Percentiles rank a stretch among this genome's conserved stretches.
Evolutionary conservation across 2,888 invertebrate genomes (phyloP).

Genomic region (Diaperis boleti): DNA sequence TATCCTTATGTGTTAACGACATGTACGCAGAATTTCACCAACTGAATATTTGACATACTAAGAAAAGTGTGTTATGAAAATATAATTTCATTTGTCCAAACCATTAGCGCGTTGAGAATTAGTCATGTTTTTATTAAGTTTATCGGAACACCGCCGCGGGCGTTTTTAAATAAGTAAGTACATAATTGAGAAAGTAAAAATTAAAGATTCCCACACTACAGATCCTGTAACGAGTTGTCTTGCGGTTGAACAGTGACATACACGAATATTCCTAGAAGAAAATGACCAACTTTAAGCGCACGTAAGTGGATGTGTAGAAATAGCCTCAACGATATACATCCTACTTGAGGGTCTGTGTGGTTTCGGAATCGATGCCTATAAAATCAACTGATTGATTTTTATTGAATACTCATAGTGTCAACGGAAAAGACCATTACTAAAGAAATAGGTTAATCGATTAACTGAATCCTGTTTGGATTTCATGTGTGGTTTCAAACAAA

Average conservation of each 20-base stretch:
- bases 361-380: no score
- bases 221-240: constrained; percentile 40
- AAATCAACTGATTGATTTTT: not conserved
- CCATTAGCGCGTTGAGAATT: constrained; percentile 49
- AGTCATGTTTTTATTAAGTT: constrained; percentile 50
- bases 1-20: not conserved
- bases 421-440: not conserved
- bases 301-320: no score
- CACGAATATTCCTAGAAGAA: constrained; percentile 16
- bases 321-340: no score
- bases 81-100: constrained; percentile 47
- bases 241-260: constrained; percentile 23
- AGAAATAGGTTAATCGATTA: not conserved
- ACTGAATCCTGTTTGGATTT: not conserved
- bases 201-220: constrained; percentile 49
- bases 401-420: not conserved
- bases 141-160: constrained; percentile 45
- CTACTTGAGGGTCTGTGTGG: no score
- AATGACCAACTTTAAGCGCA: constrained; percentile 2
- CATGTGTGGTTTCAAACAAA: no score
- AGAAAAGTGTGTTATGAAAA: constrained; percentile 49
- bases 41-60: constrained; percentile 25
- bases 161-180: constrained; percentile 47
- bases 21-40: constrained; percentile 15
- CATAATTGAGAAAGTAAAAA: constrained; percentile 50